Evolutionary conservation across 2,888 invertebrate species (phyloP), one percentile per base, ranked within the genome.

Genomic region (Protonemura montana): DNA sequence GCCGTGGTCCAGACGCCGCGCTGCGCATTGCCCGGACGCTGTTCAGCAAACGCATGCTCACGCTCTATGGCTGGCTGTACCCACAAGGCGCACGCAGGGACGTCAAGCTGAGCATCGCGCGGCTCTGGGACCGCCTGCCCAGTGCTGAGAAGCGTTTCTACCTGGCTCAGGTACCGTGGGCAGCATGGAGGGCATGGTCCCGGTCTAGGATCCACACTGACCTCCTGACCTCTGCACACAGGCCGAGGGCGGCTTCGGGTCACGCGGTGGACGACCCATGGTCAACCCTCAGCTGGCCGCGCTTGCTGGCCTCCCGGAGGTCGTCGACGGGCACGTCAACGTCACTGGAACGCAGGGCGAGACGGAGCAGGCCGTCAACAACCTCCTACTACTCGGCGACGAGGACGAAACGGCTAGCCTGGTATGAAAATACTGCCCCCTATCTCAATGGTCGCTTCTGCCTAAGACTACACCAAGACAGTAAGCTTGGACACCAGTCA

Each of bases 1-100:
- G 59, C 21, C 86, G 85, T 5, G 85, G 77, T 6, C 87, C 88
- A 30, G 87, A 87, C 59, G 91, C 92, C 87, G 91, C 92, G 2
- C 87, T 92, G 80, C 91, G 91, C 88, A 91, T 92, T 3, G 92
- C 92, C 0, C 92, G 91, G 89, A 91, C 91, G 0, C 88, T 92
- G 41, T 92, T 92, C 88, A 92, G 91, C 1, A 92, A 92, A 89
- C 89, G 92, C 41, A 92, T 92, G 1, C 89, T 92, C 29, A 92
- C 92, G 2, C 88, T 92, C 82, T 92, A 91, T 87, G 92, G 92
- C 86, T 92, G 92, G 92, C 90, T 92, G 89, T 91, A 91, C 88
- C 92, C 92, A 0, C 89, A 90, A 42, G 90, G 91, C 0, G 90
- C 92, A 0, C 92, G 91, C 88, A 90, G 90, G 30, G 91, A 91